Percentiles rank a stretch among this genome's conserved stretches.
Evolutionary conservation across 1,140 invertebrate genomes (phyloP).

Genomic region (Bombus waltoni): DNA sequence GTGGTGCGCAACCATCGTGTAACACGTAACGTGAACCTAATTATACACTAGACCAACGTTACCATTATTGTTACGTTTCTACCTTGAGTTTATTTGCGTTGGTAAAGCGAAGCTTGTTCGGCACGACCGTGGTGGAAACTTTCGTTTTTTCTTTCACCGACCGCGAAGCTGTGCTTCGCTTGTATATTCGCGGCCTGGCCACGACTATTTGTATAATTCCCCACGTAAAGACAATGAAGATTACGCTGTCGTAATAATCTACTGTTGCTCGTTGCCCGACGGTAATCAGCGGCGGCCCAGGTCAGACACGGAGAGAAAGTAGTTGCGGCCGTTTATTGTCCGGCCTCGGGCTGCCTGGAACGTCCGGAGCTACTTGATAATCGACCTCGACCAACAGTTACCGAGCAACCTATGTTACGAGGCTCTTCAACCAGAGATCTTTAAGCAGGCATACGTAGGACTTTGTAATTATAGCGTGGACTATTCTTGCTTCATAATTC

Average conservation of each 20-base stretch:
- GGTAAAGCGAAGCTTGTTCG: not conserved
- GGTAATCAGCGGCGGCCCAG: constrained; percentile 25
- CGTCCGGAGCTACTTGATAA: constrained; percentile 40
- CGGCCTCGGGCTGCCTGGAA: constrained; percentile 23
- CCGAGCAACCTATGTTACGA: not conserved
- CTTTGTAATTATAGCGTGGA: not conserved
- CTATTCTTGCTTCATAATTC: not conserved
- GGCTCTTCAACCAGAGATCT: not conserved
- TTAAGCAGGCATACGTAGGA: not conserved
- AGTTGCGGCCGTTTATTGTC: constrained; percentile 39
- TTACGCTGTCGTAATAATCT: constrained; percentile 39
- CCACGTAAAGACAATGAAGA: constrained; percentile 38
- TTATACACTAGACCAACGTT: constrained; percentile 1
- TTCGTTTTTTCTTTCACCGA: not conserved
- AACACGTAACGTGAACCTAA: not conserved
- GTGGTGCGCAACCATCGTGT: not conserved
- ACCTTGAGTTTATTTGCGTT: not conserved
- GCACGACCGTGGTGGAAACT: not conserved
- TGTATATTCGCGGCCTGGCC: not conserved
- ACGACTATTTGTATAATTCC: constrained; percentile 13
- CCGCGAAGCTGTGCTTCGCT: constrained; percentile 8
- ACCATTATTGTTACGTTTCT: constrained; percentile 1
- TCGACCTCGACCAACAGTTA: constrained; percentile 26
- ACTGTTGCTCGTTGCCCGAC: not conserved
- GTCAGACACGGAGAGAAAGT: constrained; percentile 34